Percentiles rank a stretch among this genome's conserved stretches.
Conservation (phyloP, 2,888 invertebrate species). For the Drosophila diplacantha region DNA sequence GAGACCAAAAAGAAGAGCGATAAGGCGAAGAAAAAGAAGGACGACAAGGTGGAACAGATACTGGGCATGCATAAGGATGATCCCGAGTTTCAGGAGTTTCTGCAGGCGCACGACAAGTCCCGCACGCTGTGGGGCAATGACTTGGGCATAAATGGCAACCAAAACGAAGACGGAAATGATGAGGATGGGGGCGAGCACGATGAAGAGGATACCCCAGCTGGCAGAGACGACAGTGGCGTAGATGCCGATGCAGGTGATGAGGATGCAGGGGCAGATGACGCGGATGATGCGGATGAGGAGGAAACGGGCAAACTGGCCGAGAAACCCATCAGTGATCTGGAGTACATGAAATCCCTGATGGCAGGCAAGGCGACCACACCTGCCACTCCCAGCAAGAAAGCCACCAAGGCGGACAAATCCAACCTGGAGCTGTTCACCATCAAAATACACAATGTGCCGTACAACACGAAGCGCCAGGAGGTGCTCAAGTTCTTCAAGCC, state of each 20-base stretch:
- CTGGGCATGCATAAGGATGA: constrained; percentile 90
- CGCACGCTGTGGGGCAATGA: constrained; percentile 81
- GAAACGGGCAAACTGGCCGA: constrained; percentile 81
- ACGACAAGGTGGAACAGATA: constrained; percentile 82
- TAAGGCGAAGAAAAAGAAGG: constrained; percentile 69
- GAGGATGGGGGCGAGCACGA: constrained; percentile 38
- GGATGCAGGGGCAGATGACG: constrained; percentile 72
- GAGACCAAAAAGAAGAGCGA: constrained; percentile 44
- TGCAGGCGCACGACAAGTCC: constrained; percentile 87
- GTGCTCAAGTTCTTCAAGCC: constrained; percentile 92
- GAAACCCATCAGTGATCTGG: constrained; percentile 86
- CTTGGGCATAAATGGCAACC: constrained; percentile 65
- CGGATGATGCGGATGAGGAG: constrained; percentile 75
- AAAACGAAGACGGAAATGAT: constrained; percentile 49
- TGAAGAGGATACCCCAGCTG: neutral
- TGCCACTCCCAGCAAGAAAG: constrained; percentile 62
- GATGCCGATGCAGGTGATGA: constrained; percentile 75
- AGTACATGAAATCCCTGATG: constrained; percentile 86
- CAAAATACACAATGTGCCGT: constrained; percentile 88
- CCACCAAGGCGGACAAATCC: constrained; percentile 76
- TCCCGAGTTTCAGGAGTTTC: constrained; percentile 92
- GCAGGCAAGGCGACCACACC: constrained; percentile 60
- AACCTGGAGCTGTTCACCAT: constrained; percentile 80
- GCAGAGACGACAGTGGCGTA: constrained; percentile 73
- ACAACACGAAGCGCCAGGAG: constrained; percentile 88